phyloP scores from a whole-genome alignment of 2,113 vertebrate genomes.

The Callorhinus ursinus region DNA sequence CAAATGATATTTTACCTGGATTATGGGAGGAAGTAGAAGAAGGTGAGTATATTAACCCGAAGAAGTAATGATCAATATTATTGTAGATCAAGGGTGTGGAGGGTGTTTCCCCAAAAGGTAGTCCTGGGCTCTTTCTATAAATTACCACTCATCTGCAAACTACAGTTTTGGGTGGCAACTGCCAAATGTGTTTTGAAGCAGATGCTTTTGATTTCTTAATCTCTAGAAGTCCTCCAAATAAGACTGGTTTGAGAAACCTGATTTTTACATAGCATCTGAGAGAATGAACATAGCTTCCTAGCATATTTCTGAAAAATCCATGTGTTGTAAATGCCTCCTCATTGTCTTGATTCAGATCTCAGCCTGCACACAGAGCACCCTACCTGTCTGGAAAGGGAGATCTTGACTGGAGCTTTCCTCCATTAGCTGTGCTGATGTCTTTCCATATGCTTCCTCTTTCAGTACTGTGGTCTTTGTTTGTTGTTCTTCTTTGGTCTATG shows the following conservation, averaged over 20 bases:
- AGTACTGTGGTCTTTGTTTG: background rate
- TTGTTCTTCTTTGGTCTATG: background rate
- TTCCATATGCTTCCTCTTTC: background rate
- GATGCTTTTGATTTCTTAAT: background rate
- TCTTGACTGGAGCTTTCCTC: background rate
- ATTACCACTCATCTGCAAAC: background rate
- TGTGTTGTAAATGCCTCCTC: background rate
- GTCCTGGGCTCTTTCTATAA: background rate
- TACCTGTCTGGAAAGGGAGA: background rate
- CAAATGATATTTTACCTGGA: constrained; percentile 1
- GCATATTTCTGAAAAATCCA: background rate
- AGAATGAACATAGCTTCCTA: background rate
- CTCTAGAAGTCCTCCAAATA: background rate
- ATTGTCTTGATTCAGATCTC: background rate
- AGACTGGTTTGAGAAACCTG: constrained; percentile 9
- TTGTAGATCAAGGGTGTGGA: background rate
- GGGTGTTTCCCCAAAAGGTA: background rate
- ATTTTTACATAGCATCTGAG: background rate
- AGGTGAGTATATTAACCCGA: background rate
- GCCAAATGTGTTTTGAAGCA: background rate
- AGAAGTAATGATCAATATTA: background rate
- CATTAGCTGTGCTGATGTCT: background rate
- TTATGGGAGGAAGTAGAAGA: background rate
- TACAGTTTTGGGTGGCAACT: background rate
- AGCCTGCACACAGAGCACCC: background rate